phyloP scores from a whole-genome alignment of 2,797 vertebrate species.

The Sciurus carolinensis region DNA sequence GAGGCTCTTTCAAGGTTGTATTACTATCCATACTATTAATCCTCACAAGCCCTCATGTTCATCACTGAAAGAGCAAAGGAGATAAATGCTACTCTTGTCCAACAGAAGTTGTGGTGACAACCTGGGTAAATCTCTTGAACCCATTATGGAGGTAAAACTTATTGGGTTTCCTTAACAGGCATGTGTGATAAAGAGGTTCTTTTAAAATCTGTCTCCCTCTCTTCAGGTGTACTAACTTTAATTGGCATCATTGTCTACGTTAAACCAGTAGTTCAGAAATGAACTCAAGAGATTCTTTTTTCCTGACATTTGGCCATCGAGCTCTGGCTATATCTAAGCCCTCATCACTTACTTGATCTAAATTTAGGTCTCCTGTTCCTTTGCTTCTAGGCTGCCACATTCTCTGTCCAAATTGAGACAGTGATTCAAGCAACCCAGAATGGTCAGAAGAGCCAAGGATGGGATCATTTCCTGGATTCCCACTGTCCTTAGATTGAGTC shows the following conservation, averaged over 20 bases:
- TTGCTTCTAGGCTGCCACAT: neutral
- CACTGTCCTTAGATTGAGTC: neutral
- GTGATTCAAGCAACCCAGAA: conserved; percentile 14
- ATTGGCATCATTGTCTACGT: neutral
- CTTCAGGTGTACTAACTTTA: neutral
- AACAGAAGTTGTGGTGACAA: neutral
- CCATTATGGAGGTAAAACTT: neutral
- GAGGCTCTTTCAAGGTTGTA: neutral
- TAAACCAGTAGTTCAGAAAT: neutral
- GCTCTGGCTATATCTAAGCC: neutral
- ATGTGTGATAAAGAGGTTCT: neutral
- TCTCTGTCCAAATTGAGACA: conserved; percentile 45
- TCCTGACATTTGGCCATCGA: conserved; percentile 5
- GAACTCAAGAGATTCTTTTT: neutral
- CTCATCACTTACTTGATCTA: conserved; percentile 40
- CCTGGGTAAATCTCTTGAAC: neutral
- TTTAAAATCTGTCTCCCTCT: neutral
- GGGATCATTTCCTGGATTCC: neutral
- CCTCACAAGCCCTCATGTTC: neutral
- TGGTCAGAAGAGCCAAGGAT: neutral
- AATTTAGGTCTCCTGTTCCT: conserved; percentile 42
- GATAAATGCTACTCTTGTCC: neutral
- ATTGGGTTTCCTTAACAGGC: neutral
- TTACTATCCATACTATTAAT: neutral
- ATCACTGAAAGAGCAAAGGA: neutral